Base-by-base conservation (phyloP, 2,797 vertebrate genomes). In the Coendou prehensilis region DNA sequence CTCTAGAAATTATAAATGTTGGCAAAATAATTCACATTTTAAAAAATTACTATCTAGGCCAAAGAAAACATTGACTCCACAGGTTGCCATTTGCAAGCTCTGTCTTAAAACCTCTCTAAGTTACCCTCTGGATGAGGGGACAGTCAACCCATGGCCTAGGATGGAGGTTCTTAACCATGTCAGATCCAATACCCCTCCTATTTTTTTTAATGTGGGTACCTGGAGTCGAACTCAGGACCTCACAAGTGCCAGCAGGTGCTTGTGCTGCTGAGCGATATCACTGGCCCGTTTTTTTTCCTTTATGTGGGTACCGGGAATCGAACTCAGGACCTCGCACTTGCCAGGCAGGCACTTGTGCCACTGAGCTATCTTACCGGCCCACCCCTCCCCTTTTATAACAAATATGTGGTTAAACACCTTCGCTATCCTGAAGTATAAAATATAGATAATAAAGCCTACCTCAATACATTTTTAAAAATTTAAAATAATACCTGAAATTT, bases 1-100 rank as follows among this genome's bases (percentile, higher is more conserved):
- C n/a, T 95, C 67, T 57, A 89, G 41, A 93, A 95, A 94, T 20
- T 50, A 79, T 33, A 93, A 92, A 89, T 82, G 18, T 73, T 93
- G 56, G 33, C 78, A 91, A 93, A 96, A 93, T 91, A 89, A 64
- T 80, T 95, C 37, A 80, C 28, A 59, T 82, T 92, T 87, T 0
- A 11, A 73, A 93, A 80, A 79, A 79, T 69, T 83, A 54, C 14
- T 18, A 6, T 56, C 22, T 0, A 63, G 18, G 10, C 57, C 78
- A 95, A 84, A 76, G n/a, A 50, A 91, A 96, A 91, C 17, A 87
- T 9, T 37, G 10, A 89, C 22, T 83, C 3, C n/a, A 10, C 7
- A 11, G 47, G 9, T 22, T 73, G 8, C 59, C 37, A 3, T 89
- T 87, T 84, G 41, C 61, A 90, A 87, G 2, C 23, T 94, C 4